These are phyloP conservation scores for Actinia tenebrosa DNA, from an alignment of 64 coral and sea anemone genomes.

Conservation along the genomic window DNA sequence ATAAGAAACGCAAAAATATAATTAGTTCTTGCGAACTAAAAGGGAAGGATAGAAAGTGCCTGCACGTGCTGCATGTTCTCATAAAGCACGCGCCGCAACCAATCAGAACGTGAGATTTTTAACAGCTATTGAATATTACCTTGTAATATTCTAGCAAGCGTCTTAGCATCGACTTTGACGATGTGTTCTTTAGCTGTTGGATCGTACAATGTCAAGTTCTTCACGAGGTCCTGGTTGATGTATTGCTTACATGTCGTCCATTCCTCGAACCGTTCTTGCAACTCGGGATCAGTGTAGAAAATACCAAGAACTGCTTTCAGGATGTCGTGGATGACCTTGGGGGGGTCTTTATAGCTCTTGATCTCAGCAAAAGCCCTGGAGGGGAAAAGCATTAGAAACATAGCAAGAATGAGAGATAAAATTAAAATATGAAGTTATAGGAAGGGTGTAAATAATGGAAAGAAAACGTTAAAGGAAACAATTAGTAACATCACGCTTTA, in stretches of 20 bases:
- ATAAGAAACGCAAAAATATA: neutral
- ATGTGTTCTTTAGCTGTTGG: slow-evolving; percentile 58
- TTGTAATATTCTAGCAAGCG: slow-evolving; percentile 68
- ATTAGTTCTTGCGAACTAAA: neutral
- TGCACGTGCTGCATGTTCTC: no score
- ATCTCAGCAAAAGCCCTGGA: slow-evolving; percentile 92
- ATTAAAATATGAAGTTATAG: neutral
- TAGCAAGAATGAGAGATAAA: neutral
- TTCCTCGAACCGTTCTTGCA: slow-evolving; percentile 72
- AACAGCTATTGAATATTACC: slow-evolving; percentile 30
- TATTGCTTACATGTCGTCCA: slow-evolving; percentile 90
- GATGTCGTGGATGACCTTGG: slow-evolving; percentile 95
- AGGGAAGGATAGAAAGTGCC: neutral
- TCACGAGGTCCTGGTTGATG: slow-evolving; percentile 76
- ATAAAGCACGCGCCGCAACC: no score
- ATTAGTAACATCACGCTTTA: neutral
- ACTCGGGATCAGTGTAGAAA: slow-evolving; percentile 41
- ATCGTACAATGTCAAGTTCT: slow-evolving; percentile 77
- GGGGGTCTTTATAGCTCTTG: slow-evolving; percentile 98
- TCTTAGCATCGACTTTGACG: slow-evolving; percentile 70
- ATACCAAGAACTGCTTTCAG: slow-evolving; percentile 91
- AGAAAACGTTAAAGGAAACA: no score
- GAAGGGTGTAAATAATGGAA: no score
- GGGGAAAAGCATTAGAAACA: neutral
- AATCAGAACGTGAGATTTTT: no score